Conservation (phyloP, 2,888 invertebrate species). For the Acanthosepion lycidas region DNA sequence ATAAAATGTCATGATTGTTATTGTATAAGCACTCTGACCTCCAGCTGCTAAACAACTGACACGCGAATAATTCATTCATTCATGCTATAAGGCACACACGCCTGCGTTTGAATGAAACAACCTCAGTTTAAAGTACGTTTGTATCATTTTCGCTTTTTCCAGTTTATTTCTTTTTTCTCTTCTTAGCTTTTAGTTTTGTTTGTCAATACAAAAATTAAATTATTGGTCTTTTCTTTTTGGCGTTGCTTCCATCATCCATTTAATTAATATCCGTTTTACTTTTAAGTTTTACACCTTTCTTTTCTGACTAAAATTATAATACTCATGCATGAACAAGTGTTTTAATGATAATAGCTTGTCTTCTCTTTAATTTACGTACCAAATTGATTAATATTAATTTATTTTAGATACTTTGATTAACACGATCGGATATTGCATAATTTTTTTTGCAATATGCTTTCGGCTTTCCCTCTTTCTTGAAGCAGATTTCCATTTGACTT, state of each 20-base stretch:
- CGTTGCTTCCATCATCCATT: too few species aligned
- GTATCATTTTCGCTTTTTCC: background rate
- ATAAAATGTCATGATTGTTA: too few species aligned
- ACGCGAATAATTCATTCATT: background rate
- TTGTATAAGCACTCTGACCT: background rate
- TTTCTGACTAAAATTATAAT: background rate
- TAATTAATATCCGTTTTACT: too few species aligned
- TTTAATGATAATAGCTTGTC: background rate
- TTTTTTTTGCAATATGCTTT: background rate
- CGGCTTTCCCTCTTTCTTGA: background rate
- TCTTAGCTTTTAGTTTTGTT: background rate
- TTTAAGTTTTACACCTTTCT: too few species aligned
- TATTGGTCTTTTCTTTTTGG: background rate
- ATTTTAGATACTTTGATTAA: background rate
- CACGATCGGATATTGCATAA: fast-evolving
- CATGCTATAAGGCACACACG: background rate
- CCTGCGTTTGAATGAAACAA: background rate
- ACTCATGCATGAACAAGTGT: background rate
- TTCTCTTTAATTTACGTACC: background rate
- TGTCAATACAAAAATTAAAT: background rate
- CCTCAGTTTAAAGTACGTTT: background rate
- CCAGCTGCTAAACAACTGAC: background rate
- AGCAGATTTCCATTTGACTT: too few species aligned
- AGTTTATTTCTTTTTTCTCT: background rate
- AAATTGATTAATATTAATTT: background rate